Evolutionary conservation across 2,888 invertebrate species (phyloP), one percentile per base, ranked within the genome.

Genomic region (Nomada goodeniana): DNA sequence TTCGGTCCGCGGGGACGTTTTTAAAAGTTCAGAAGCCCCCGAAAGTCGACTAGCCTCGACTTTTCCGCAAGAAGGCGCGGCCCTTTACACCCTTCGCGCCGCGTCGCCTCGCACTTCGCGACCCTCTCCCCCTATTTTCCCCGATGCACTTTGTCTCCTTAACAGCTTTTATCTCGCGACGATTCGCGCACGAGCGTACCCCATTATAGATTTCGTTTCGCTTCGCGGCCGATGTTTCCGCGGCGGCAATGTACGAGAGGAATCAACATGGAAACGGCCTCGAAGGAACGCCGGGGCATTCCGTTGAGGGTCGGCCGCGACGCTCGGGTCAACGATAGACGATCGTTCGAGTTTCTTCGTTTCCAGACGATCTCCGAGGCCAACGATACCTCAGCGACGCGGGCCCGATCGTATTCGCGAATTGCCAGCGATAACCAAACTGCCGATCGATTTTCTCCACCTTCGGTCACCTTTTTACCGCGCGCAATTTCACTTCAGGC

Each of bases 191-290:
- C 84, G 82, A 77, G 64, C 82, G 74, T 88, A 76, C 63, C 84
- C 87, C 88, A 88, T 88, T 88, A 88, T 88, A 89, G 88, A 88
- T 88, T 88, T 88, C 88, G 73, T 86, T 87, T 89, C 86, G 73
- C 87, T 88, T 87, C 87, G 84, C 79, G 76, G 84, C 68, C 82
- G 77, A 60, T 71, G 86, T 86, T 84, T 80, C 84, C 86, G 80
- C 80, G 77, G 68, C 63, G 83, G 68, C 47, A 80, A 65, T 57
- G 69, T 69, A 73, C 57, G 76, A 2, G 36, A 36, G 42, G 64
- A 26, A 15, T 2, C 36, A 20, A 20, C 18, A 26, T 11, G 61
- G 63, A 73, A 76, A 82, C 68, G 52, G 69, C 53, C 26, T 26
- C 67, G 74, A 23, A 76, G 87, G 84, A 81, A 87, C 87, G 82